Percentiles rank a stretch among this genome's conserved stretches.
Conservation (phyloP, 2,888 invertebrate genomes). For the Apamea epomidion region DNA sequence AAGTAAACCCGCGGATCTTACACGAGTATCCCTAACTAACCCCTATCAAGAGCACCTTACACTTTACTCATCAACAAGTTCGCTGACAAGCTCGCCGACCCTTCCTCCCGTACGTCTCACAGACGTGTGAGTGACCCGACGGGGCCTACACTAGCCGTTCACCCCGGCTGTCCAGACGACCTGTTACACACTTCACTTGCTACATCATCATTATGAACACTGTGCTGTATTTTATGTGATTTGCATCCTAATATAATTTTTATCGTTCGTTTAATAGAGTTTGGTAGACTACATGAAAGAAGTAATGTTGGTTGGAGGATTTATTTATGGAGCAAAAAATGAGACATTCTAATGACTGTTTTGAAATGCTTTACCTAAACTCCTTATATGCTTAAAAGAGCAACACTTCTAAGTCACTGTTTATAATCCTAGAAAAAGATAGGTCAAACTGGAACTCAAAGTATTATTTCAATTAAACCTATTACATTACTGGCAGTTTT, state of each 20-base stretch:
- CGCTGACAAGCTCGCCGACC: constrained; percentile 35
- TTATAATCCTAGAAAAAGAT: neutral
- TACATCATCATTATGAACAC: constrained; percentile 66
- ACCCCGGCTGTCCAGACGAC: constrained; percentile 85
- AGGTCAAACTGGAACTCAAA: neutral
- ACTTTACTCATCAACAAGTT: neutral
- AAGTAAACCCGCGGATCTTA: constrained; percentile 78
- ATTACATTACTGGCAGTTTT: neutral
- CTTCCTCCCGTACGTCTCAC: constrained; percentile 53
- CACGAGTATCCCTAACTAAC: constrained; percentile 62
- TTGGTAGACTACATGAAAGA: neutral
- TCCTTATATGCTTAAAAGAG: neutral
- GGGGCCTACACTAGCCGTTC: constrained; percentile 83
- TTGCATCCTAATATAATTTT: constrained; percentile 59
- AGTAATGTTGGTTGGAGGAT: neutral
- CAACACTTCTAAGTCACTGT: neutral
- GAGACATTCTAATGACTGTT: neutral
- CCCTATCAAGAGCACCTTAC: neutral
- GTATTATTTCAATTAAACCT: too few species aligned
- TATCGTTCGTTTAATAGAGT: constrained; percentile 31
- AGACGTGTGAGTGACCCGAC: constrained; percentile 83
- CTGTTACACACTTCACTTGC: constrained; percentile 85
- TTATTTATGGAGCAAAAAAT: neutral
- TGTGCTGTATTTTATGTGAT: constrained; percentile 51
- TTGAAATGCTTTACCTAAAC: neutral